Evolutionary conservation across 2,888 invertebrate genomes (phyloP).

Genomic region (Masnerella sp.): DNA sequence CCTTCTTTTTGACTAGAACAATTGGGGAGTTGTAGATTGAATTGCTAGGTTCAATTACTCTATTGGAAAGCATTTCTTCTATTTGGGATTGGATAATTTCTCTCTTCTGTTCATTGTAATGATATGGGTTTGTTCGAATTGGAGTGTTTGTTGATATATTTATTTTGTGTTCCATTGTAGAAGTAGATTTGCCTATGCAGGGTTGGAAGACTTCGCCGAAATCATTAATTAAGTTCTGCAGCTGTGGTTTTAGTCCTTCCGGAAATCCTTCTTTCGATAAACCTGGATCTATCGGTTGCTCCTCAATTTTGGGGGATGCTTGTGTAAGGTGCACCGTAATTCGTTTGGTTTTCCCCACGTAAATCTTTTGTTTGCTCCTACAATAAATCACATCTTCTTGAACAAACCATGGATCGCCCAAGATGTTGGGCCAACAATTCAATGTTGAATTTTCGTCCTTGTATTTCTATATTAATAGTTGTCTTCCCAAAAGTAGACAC

Average conservation of each 20-base stretch:
- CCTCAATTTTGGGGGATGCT: too few relatives aligned
- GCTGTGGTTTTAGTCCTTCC: background rate
- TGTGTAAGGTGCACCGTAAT: background rate
- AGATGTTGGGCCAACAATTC: too few relatives aligned
- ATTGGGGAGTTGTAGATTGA: slow-evolving; percentile 58
- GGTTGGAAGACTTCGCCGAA: slow-evolving; percentile 4
- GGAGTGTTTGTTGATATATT: background rate
- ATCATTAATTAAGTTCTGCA: background rate
- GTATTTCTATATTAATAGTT: too few relatives aligned
- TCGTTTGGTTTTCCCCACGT: background rate
- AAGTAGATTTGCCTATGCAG: background rate
- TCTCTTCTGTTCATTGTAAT: slow-evolving; percentile 22
- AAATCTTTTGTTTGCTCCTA: background rate
- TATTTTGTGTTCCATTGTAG: background rate
- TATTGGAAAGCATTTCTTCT: slow-evolving; percentile 49
- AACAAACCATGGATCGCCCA: slow-evolving; percentile 30
- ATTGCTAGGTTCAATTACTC: slow-evolving; percentile 55
- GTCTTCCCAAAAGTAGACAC: too few relatives aligned
- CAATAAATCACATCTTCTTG: slow-evolving; percentile 16
- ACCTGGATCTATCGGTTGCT: background rate
- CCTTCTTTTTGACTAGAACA: slow-evolving; percentile 51
- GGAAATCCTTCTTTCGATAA: background rate
- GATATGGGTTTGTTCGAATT: slow-evolving; percentile 2
- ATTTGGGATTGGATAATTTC: slow-evolving; percentile 48
- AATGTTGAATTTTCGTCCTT: too few relatives aligned